Evolutionary conservation across 2,888 invertebrate genomes (phyloP), one percentile per base, ranked within the genome.

Genomic region (Tricholauxania praeusta): DNA sequence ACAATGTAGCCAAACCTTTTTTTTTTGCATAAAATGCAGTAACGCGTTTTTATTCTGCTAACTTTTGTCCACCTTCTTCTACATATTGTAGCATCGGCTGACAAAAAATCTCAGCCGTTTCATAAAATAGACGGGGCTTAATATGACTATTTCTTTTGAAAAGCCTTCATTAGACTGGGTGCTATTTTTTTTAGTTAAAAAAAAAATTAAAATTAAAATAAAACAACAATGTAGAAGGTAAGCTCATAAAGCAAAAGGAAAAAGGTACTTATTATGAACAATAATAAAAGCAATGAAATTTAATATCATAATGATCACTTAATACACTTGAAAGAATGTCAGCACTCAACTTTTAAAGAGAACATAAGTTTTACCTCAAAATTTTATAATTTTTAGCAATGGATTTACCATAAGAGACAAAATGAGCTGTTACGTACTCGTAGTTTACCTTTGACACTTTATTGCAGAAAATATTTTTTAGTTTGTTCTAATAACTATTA

Each of bases 181-280:
- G 19, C 22, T 57, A 55, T 19, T 6, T 19, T n/a, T 55, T 55
- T 19, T 17, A 12, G 4, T 28, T 39, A 39, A 10, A 39, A 39
- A 39, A 39, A 39, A 39, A 10, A 10, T 0, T 10, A 17, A 17
- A n/a, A 7, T 55, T 55, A 22, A 22, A 55, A 55, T 55, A 22
- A 22, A 55, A 19, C 22, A 22, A 55, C 28, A 57, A 57, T 3
- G 14, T 57, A 19, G 57, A 57, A 57, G 57, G 57, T 57, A 39
- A 39, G 39, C 39, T 7, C 7, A 8, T 57, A 63, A 63, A 63
- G 47, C 39, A 47, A 64, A 64, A 64, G 64, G 64, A 64, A 64
- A 51, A 51, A 64, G 64, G 64, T 64, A 64, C 64, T 64, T 64
- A 64, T 28, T 64, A 51, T 14, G 51, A 51, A 64, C 19, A 49